Evolutionary conservation across 2,113 vertebrate genomes (phyloP).

Genomic region (Lutjanus erythropterus): DNA sequence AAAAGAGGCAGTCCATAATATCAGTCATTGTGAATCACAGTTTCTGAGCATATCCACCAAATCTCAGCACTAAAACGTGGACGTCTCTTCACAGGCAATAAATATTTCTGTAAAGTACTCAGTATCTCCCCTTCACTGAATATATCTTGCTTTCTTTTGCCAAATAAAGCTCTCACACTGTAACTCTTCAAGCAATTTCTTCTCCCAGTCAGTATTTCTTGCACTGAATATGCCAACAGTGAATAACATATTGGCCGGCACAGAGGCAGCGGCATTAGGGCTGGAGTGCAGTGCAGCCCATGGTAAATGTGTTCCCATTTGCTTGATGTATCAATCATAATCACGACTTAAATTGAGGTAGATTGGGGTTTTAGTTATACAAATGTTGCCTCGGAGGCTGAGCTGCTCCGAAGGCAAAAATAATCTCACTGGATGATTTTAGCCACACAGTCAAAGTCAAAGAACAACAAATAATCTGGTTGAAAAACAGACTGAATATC

Average conservation of each 20-base stretch:
- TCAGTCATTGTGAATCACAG: constrained; percentile 53
- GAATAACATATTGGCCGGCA: constrained; percentile 35
- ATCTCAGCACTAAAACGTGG: constrained; percentile 42
- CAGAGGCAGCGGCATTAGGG: constrained; percentile 36
- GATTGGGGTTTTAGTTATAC: constrained; percentile 19
- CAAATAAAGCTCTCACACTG: constrained; percentile 63
- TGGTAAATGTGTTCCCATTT: constrained; percentile 5
- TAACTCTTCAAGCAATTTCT: constrained; percentile 60
- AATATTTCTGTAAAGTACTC: constrained; percentile 62
- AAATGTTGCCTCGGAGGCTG: constrained; percentile 24
- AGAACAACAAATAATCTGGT: background rate
- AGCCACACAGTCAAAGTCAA: background rate
- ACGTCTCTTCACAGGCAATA: constrained; percentile 60
- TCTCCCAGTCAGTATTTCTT: constrained; percentile 42
- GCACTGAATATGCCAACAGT: constrained; percentile 29
- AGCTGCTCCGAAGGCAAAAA: background rate
- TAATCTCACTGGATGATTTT: background rate
- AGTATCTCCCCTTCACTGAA: constrained; percentile 26
- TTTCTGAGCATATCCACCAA: constrained; percentile 27
- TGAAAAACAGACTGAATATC: background rate
- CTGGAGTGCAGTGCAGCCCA: background rate
- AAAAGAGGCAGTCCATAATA: constrained; percentile 55
- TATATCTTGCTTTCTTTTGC: constrained; percentile 56
- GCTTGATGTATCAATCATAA: constrained; percentile 16
- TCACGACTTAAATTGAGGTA: constrained; percentile 26